Evolutionary conservation across 30 jellyfish, hydroid and myxozoan genomes (phyloP).

Genomic region (Sanderia malayensis): DNA sequence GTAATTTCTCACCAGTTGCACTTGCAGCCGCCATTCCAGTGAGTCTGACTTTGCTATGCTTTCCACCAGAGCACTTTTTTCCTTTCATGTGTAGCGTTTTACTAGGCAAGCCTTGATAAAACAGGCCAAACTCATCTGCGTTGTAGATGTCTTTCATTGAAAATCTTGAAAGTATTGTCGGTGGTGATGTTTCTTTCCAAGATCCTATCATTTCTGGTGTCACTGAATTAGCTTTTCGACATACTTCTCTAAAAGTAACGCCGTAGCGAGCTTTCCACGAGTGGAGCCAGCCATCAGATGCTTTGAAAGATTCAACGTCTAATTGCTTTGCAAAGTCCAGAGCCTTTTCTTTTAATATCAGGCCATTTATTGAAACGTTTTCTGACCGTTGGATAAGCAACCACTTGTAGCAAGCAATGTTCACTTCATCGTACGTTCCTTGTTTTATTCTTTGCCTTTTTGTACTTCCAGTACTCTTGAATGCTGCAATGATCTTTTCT

Average conservation of each 20-base stretch:
- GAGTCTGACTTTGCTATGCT: conserved; percentile 5
- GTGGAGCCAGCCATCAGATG: conserved; percentile 59
- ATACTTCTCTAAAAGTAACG: conserved; percentile 33
- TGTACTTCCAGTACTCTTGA: background rate
- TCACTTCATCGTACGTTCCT: conserved; percentile 14
- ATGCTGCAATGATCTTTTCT: background rate
- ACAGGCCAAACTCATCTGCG: conserved; percentile 43
- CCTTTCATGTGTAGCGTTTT: conserved; percentile 28
- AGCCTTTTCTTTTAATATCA: conserved; percentile 46
- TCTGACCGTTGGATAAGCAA: conserved; percentile 8
- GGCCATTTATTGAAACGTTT: conserved; percentile 47
- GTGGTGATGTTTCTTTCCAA: conserved; percentile 40
- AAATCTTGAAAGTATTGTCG: conserved; percentile 49
- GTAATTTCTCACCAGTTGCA: too few species aligned
- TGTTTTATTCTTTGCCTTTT: background rate
- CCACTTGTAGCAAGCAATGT: conserved; percentile 12
- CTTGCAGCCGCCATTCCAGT: conserved; percentile 37
- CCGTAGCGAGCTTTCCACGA: conserved; percentile 39
- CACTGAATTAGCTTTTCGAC: conserved; percentile 43
- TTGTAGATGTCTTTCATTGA: conserved; percentile 24
- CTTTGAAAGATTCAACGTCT: conserved; percentile 29
- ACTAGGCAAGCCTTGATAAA: conserved; percentile 25
- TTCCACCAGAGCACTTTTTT: conserved; percentile 52
- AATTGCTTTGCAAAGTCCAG: conserved; percentile 40
- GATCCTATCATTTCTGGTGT: conserved; percentile 54